These are phyloP conservation scores for Dinoponera quadriceps DNA, from an alignment of 1,140 invertebrate species.

Conservation along the genomic window DNA sequence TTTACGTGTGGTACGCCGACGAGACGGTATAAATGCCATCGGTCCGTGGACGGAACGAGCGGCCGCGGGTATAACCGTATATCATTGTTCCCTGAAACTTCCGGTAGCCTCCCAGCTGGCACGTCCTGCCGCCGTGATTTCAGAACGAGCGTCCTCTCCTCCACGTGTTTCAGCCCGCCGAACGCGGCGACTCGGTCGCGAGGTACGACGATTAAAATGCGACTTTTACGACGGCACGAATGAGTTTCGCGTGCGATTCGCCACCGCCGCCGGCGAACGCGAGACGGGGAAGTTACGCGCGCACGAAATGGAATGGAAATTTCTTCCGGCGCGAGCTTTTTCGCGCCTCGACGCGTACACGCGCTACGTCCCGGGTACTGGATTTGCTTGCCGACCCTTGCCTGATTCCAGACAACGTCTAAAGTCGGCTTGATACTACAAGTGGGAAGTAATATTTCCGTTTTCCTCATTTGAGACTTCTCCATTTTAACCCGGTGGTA, in stretches of 20 bases:
- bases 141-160: conserved; percentile 31
- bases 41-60: conserved; percentile 1
- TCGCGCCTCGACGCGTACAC: too few species aligned
- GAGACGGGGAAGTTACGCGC: background rate
- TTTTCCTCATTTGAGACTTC: too few species aligned
- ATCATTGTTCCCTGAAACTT: conserved; percentile 53
- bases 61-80: conserved; percentile 28
- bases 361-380: too few species aligned
- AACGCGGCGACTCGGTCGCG: conserved; percentile 27
- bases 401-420: too few species aligned
- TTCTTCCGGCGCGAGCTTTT: conserved; percentile 6
- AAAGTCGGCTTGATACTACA: too few species aligned
- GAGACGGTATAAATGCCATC: conserved; percentile 37
- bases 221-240: conserved; percentile 24
- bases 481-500: too few species aligned
- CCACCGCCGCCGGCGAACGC: background rate
- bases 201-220: conserved; percentile 32
- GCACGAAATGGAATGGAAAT: conserved; percentile 33
- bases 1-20: conserved; percentile 12
- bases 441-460: too few species aligned
- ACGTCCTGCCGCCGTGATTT: conserved; percentile 53
- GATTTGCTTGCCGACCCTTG: too few species aligned
- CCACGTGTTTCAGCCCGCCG: conserved; percentile 12
- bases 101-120: conserved; percentile 27
- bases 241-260: conserved; percentile 5